Evolutionary conservation across 2,888 invertebrate genomes (phyloP), one percentile per base, ranked within the genome.

Genomic region (Tenthredo scrophulariae): DNA sequence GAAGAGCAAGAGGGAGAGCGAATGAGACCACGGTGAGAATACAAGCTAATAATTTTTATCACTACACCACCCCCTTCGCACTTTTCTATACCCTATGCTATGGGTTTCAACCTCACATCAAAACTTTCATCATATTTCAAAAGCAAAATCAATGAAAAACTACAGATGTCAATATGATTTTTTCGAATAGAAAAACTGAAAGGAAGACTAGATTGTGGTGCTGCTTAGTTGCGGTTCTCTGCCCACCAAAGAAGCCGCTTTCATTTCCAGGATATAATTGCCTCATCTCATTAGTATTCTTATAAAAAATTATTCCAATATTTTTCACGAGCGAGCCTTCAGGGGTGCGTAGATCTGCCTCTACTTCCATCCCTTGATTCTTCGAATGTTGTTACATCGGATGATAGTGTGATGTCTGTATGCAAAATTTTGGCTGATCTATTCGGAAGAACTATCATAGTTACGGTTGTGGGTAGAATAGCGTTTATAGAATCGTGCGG

Each of bases 1-100:
- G 54, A 74, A 46, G 70, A 84, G 54, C 46, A 7, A 50, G 70
- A 84, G 74, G 40, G 58, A 80, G 54, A 74, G 70, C 79, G n/a
- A 46, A 67, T 82, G 50, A 83, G 67, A 72, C 67, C 62, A n/a
- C 67, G 46, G 33, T 26, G 83, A 70, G 43, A 72, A 37, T 72
- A 67, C 80, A 46, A 82, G 72, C 62, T 37, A 13, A 22, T 62
- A 26, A 82, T 72, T 62, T 84, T 85, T 43, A 75, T 43, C 46
- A 43, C 84, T 72, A 18, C 65, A 77, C 26, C 65, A 77, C 26
- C 50, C 50, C 77, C 15, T 74, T 43, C 29, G 18, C 40, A n/a
- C 75, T n/a, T 26, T 43, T 10, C n/a, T 18, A 1, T 15, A n/a
- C 18, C 15, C 26, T n/a, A 0, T 46, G 33, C 22, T 22, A 13